Evolutionary conservation across 2,888 invertebrate species (phyloP).

Genomic region (Antheraea yamamai): DNA sequence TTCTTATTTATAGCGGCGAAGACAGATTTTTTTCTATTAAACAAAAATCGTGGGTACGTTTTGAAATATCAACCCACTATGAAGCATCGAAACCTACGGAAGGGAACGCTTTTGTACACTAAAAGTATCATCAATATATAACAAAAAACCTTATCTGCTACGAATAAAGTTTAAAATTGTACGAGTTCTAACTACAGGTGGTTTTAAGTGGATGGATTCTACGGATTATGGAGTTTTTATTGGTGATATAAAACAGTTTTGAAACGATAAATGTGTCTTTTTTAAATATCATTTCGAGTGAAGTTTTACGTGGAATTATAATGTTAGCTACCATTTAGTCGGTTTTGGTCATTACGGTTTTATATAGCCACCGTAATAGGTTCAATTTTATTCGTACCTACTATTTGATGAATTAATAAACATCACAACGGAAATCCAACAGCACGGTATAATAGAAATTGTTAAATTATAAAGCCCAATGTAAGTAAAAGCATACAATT

Average conservation of each 20-base stretch:
- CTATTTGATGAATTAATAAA: not conserved
- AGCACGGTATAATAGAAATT: no score
- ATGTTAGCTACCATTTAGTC: not conserved
- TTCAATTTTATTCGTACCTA: not conserved
- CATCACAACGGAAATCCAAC: no score
- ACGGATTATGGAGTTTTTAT: slow-evolving; percentile 27
- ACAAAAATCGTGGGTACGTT: not conserved
- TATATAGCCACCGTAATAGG: not conserved
- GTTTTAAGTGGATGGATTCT: slow-evolving; percentile 23
- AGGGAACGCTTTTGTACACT: not conserved
- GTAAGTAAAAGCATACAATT: not conserved
- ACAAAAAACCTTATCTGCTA: not conserved
- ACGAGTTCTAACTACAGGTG: slow-evolving; percentile 9
- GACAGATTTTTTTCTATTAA: slow-evolving; percentile 4
- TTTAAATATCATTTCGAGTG: slow-evolving; percentile 8
- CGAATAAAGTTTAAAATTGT: not conserved
- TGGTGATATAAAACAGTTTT: slow-evolving; percentile 39
- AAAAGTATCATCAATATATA: not conserved
- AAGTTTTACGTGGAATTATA: not conserved
- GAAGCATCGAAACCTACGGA: not conserved
- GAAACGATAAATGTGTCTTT: slow-evolving; percentile 39
- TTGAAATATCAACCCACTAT: not conserved
- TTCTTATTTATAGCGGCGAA: not conserved
- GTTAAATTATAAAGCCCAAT: not conserved
- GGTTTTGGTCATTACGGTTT: not conserved